Base-by-base conservation (phyloP, 2,888 invertebrate genomes). In the Ectemnius continuus region DNA sequence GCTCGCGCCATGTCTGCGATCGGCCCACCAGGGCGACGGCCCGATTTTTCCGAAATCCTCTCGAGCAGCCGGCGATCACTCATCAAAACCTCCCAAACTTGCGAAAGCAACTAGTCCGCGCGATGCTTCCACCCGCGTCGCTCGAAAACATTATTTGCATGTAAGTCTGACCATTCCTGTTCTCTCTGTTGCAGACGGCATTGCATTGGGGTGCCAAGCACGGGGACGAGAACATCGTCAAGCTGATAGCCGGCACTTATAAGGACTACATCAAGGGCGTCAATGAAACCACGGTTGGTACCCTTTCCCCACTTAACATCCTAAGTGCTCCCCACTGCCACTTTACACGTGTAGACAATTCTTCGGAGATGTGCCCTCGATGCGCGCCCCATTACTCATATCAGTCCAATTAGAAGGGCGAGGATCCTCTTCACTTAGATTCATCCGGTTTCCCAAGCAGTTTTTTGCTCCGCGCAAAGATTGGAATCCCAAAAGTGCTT, bases 201-300 rank as follows among this genome's bases (percentile, higher is more conserved):
- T 93, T 99, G 86, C 98, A 99, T 91, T 98, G 98, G 98, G 98
- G 97, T 75, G 97, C 98, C 78, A 98, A 98, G 91, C 96, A 97
- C 86, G 98, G 98, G 2, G 96, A 97, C 89, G 94, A 95, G 89
- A 96, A 98, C 89, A 94, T 98, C 81, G 95, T 98, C 68, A 98
- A 98, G 92, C 92, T 98, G 77, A 94, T 98, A 84, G 97, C 98
- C 26, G 97, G 98, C n/a, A 95, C 95, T 2, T 94, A 96, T 87
- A 94, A 94, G 86, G 94, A 95, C n/a, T 94, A 95, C 80, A 89
- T 88, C 70, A 91, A 89, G 80, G 86, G 87, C 84, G 95, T 97
- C 78, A 97, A 98, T 92, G 95, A 95, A 81, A 94, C 95, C 91
- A 96, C 98, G 92, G 98, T 98, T 92, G 94, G 93, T 89, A 70